These are phyloP conservation scores for Tetanocera ferruginea DNA, from an alignment of 2,888 invertebrate genomes.

Conservation along the genomic window DNA sequence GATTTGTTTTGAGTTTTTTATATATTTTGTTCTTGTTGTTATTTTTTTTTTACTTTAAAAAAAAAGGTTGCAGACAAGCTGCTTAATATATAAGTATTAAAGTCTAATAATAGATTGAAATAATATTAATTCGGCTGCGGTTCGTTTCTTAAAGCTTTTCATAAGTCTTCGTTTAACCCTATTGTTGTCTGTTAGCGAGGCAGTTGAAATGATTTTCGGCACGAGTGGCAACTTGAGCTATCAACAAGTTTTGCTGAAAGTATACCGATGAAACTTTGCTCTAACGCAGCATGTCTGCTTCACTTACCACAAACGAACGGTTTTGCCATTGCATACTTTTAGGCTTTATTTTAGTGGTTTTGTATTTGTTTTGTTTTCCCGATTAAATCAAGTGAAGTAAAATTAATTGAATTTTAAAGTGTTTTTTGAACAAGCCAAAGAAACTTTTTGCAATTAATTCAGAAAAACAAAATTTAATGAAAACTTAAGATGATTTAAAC, in stretches of 20 bases:
- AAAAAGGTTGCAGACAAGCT: not conserved
- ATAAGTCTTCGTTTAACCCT: too few relatives aligned
- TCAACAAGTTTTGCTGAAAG: not conserved
- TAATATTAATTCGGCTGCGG: not conserved
- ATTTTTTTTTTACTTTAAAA: not conserved
- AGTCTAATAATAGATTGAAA: not conserved
- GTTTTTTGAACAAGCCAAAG: too few relatives aligned
- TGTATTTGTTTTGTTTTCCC: not conserved
- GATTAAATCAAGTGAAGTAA: too few relatives aligned
- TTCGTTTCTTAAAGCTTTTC: too few relatives aligned
- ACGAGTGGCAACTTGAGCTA: not conserved
- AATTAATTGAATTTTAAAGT: not conserved
- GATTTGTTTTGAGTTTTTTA: not conserved
- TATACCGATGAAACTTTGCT: not conserved
- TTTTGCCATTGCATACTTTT: not conserved
- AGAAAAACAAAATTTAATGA: too few relatives aligned
- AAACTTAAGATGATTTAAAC: too few relatives aligned
- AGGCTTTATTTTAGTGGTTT: not conserved
- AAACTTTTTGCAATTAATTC: too few relatives aligned
- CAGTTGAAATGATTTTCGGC: not conserved
- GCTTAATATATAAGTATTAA: too few relatives aligned
- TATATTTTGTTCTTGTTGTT: not conserved
- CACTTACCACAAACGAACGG: not conserved
- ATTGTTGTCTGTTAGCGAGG: too few relatives aligned
- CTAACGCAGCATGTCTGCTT: not conserved